A percentile compares a stretch with the other conserved stretches of the same genome.
These are phyloP conservation scores for Numenius phaeopus DNA, from an alignment of 2,797 vertebrate genomes.

Conservation along the genomic window DNA sequence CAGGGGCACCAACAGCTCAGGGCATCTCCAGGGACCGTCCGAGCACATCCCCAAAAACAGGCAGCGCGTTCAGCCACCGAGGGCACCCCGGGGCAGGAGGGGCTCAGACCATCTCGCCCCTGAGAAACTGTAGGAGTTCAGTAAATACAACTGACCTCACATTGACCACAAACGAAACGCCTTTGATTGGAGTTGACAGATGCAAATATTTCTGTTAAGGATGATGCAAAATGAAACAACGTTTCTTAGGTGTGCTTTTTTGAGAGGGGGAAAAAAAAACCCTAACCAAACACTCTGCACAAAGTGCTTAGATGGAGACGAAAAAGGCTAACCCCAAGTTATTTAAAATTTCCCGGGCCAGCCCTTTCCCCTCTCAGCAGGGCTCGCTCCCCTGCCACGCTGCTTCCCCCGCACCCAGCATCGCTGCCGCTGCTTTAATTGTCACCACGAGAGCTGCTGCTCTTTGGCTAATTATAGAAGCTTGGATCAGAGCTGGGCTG, in stretches of 20 bases:
- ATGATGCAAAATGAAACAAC: conserved; percentile 9
- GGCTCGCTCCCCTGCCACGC: background rate
- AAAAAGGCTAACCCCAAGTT: background rate
- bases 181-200: background rate
- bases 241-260: background rate
- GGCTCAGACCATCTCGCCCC: background rate
- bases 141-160: background rate
- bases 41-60: background rate
- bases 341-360: background rate
- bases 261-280: accelerated
- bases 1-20: background rate
- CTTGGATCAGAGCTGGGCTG: conserved; percentile 13
- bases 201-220: background rate
- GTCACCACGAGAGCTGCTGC: background rate
- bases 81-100: background rate
- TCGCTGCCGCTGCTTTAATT: background rate
- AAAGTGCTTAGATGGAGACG: background rate
- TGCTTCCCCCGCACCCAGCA: background rate
- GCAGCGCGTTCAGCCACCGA: background rate
- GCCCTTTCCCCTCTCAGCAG: background rate
- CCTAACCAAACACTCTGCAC: background rate
- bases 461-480: conserved; percentile 35
- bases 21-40: background rate
- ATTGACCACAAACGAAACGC: background rate
- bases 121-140: background rate